Evolutionary conservation across 2,797 vertebrate species (phyloP).

Genomic region (Hydrocynus forskahlii): DNA sequence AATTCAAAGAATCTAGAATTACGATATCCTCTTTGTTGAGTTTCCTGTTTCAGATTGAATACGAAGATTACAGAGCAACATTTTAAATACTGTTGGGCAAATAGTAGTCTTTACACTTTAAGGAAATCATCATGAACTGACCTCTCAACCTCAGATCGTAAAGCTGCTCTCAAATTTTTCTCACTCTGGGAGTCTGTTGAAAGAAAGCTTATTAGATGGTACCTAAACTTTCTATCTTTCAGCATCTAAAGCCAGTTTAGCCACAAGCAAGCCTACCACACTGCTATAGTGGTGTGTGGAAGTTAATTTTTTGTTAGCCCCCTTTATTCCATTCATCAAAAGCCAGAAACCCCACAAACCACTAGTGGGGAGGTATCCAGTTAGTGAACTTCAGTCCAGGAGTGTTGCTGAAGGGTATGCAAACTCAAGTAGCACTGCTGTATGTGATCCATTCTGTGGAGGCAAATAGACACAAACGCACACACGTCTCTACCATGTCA

Average conservation of each 20-base stretch:
- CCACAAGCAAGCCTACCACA: neutral
- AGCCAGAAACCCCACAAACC: too few species aligned
- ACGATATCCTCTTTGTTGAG: slow-evolving; percentile 83
- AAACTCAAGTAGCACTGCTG: too few species aligned
- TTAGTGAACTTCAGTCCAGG: too few species aligned
- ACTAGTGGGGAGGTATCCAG: too few species aligned
- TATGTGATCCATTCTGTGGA: too few species aligned
- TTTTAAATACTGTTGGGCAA: neutral
- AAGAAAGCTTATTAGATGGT: slow-evolving; percentile 6
- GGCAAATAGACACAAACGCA: too few species aligned
- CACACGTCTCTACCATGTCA: too few species aligned
- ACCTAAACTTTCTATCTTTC: neutral
- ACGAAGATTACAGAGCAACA: neutral
- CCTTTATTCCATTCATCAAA: too few species aligned
- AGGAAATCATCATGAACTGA: slow-evolving; percentile 54
- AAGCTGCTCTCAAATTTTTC: slow-evolving; percentile 76
- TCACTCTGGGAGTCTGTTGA: slow-evolving; percentile 81
- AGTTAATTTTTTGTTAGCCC: neutral
- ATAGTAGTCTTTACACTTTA: neutral
- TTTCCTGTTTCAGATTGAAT: slow-evolving; percentile 70
- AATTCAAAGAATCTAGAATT: slow-evolving; percentile 86
- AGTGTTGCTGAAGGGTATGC: too few species aligned
- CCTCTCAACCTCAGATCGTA: slow-evolving; percentile 86
- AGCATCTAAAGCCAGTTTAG: neutral
- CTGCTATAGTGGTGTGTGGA: neutral